phyloP scores from a whole-genome alignment of 2,888 invertebrate genomes.

The Scrobipalpa atriplicella region DNA sequence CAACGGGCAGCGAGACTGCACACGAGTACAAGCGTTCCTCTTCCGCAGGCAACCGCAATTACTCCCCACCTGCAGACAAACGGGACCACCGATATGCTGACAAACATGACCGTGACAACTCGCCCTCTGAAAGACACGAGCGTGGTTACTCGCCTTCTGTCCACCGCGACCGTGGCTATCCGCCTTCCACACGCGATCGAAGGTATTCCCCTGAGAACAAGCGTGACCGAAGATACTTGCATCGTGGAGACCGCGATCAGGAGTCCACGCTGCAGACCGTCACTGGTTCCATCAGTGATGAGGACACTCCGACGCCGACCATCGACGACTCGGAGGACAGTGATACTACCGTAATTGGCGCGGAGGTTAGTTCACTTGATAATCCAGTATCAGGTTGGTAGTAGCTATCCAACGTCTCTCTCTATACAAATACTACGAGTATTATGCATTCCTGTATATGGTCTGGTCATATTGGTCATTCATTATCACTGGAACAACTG shows the following conservation, averaged over 20 bases:
- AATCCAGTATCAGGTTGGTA: too few species aligned
- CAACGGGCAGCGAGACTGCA: constrained; percentile 1
- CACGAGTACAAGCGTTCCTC: not conserved
- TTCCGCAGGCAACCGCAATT: not conserved
- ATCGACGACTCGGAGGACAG: constrained; percentile 11
- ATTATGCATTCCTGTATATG: too few species aligned
- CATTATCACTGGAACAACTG: too few species aligned
- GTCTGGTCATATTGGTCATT: too few species aligned
- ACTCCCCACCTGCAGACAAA: not conserved
- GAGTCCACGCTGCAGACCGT: not conserved
- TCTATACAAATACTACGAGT: too few species aligned
- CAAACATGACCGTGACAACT: not conserved
- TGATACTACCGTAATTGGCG: not conserved
- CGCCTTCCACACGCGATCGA: not conserved
- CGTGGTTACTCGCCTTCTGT: not conserved
- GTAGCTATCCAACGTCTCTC: too few species aligned
- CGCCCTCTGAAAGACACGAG: not conserved
- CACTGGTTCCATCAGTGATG: not conserved
- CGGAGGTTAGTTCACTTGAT: not conserved
- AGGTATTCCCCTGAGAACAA: not conserved
- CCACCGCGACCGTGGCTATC: not conserved
- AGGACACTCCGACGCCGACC: constrained; percentile 6
- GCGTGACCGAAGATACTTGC: not conserved
- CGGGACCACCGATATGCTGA: not conserved
- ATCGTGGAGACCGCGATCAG: not conserved